phyloP scores from a whole-genome alignment of 2,888 invertebrate genomes.

The Tridacna gigas region DNA sequence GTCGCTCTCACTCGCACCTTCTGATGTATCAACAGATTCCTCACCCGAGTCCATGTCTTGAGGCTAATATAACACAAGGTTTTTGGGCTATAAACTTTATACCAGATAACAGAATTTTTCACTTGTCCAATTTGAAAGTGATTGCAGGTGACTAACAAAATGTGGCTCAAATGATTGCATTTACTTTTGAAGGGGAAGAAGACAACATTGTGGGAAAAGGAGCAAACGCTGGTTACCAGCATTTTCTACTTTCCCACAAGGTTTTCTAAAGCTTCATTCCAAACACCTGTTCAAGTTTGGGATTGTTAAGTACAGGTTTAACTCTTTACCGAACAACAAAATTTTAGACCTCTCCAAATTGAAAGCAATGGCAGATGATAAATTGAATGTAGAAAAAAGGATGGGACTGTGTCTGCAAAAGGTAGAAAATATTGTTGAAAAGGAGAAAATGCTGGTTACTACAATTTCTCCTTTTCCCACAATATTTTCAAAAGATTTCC shows the following conservation, averaged over 20 bases:
- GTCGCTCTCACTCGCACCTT: slow-evolving; percentile 16
- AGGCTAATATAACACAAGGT: neutral
- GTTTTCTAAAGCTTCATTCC: no score
- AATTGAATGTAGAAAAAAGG: no score
- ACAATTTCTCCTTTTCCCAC: no score
- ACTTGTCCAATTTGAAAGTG: neutral
- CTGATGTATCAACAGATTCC: slow-evolving; percentile 1
- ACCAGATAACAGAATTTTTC: neutral
- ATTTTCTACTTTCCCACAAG: neutral
- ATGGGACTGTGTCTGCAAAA: no score
- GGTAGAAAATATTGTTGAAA: no score
- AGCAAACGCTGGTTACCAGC: neutral
- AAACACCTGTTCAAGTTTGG: neutral
- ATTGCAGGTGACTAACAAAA: no score
- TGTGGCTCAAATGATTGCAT: neutral
- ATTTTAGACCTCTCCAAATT: no score
- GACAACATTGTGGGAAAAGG: no score
- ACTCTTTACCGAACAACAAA: neutral
- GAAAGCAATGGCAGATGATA: no score
- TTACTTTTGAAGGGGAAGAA: neutral
- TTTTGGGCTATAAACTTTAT: neutral
- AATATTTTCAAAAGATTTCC: no score
- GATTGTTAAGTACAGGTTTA: neutral
- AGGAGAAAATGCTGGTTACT: no score
- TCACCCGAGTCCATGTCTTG: neutral